These are phyloP conservation scores for Delichon dasypus DNA, from an alignment of 2,797 vertebrate species.

Conservation along the genomic window DNA sequence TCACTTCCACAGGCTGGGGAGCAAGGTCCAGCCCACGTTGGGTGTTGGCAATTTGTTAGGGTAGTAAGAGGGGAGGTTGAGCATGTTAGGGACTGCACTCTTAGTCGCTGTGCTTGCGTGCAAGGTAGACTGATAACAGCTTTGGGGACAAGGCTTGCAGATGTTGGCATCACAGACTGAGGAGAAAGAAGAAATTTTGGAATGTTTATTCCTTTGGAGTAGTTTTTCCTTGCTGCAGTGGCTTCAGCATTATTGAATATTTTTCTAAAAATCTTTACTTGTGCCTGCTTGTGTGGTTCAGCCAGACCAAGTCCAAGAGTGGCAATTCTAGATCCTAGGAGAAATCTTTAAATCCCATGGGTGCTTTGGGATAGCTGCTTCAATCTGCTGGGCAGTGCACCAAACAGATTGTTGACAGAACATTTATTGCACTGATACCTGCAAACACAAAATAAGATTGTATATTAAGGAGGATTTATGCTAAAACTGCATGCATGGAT, in stretches of 20 bases:
- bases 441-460: not conserved
- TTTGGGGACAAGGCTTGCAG: not conserved
- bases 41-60: not conserved
- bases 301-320: not conserved
- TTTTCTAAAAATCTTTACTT: not conserved
- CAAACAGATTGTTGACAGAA: not conserved
- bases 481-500: not conserved
- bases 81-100: not conserved
- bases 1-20: rapidly evolving
- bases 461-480: not conserved
- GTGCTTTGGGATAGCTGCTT: not conserved
- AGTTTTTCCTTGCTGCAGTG: not conserved
- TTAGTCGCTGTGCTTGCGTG: not conserved
- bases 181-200: not conserved
- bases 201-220: not conserved
- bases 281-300: not conserved
- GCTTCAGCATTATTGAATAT: not conserved
- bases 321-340: not conserved
- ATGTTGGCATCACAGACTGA: not conserved
- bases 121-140: not conserved
- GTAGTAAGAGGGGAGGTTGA: not conserved
- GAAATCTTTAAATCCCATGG: not conserved
- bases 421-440: not conserved
- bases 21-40: rapidly evolving
- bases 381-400: not conserved